Conservation (phyloP, 35 echinoderm and acorn worm species). For the Hemicentrotus pulcherrimus region DNA sequence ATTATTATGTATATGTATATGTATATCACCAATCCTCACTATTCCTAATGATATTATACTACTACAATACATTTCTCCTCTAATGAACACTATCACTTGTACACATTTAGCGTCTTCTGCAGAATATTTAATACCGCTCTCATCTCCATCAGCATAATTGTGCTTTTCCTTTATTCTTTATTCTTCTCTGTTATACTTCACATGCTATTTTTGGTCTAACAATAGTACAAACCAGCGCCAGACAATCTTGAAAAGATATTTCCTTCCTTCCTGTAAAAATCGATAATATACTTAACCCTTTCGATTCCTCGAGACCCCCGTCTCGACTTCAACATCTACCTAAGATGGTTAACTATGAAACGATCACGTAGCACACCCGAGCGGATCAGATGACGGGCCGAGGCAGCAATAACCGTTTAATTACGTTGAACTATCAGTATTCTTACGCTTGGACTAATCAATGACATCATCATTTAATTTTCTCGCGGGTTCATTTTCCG, state of each 20-base stretch:
- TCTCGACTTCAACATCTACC: background rate
- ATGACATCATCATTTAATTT: constrained; percentile 6
- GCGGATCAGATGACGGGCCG: background rate
- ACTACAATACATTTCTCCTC: background rate
- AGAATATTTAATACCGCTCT: background rate
- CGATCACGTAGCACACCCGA: background rate
- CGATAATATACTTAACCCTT: background rate
- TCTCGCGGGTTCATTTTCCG: background rate
- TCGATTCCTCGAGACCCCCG: background rate
- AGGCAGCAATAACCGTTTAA: background rate
- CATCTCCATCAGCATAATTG: background rate
- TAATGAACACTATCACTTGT: background rate
- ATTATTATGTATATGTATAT: no score
- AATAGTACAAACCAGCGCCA: background rate
- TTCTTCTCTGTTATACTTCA: background rate
- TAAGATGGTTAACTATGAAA: background rate
- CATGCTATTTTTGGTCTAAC: background rate
- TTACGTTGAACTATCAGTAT: background rate
- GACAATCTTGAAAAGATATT: background rate
- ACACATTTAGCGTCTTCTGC: background rate
- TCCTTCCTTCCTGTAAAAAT: background rate
- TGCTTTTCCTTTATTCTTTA: background rate
- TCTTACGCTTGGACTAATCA: background rate
- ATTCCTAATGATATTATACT: no score
- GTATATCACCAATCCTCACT: no score